Evolutionary conservation across 2,113 vertebrate species (phyloP).

Genomic region (Cervus canadensis): DNA sequence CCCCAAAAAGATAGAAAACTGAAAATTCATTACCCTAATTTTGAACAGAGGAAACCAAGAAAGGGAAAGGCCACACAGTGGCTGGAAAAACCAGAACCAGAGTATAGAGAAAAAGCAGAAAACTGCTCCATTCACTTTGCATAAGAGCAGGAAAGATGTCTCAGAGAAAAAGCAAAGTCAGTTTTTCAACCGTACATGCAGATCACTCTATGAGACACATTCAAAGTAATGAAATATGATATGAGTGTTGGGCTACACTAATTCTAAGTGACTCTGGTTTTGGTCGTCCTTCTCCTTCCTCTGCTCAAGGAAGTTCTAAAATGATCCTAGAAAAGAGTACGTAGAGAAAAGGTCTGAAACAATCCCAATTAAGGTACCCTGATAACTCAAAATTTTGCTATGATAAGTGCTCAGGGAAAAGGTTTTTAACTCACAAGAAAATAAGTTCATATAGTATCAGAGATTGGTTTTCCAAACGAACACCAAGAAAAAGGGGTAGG

Average conservation of each 20-base stretch:
- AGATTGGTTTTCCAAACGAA: not conserved
- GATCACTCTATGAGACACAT: not conserved
- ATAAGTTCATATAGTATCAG: not conserved
- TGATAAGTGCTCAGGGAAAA: not conserved
- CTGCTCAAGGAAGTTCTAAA: conserved; percentile 39
- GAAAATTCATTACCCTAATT: conserved; percentile 24
- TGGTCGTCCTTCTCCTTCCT: not conserved
- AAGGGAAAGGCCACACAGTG: not conserved
- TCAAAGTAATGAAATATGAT: not conserved
- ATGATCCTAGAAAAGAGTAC: not conserved
- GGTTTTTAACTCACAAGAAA: conserved; percentile 5
- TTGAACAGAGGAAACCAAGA: not conserved
- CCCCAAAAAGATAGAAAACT: not conserved
- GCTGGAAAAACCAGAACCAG: conserved; percentile 5
- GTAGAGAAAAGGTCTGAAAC: not conserved
- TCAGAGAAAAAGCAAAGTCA: not conserved
- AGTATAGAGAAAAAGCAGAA: not conserved
- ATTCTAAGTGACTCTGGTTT: not conserved
- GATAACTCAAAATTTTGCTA: conserved; percentile 17
- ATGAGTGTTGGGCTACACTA: not conserved
- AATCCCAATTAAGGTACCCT: not conserved
- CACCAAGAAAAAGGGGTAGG: not conserved
- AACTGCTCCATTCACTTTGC: not conserved
- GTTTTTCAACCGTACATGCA: not conserved
- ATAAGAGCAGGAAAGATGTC: not conserved